phyloP scores from a whole-genome alignment of 2,113 vertebrate species.

The Pundamilia nyererei region DNA sequence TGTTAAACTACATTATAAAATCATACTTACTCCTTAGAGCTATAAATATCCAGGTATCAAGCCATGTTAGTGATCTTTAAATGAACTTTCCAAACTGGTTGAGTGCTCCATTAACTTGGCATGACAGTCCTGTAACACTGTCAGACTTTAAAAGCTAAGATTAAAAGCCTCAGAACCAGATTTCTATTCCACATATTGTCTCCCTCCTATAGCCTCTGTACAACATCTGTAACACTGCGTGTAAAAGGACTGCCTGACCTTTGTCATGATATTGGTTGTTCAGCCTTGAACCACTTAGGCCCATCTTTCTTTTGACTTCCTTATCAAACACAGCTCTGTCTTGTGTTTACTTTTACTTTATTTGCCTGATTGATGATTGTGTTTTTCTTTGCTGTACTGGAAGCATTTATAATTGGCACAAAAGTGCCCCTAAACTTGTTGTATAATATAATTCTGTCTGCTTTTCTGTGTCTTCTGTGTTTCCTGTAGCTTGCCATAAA shows the following conservation, averaged over 20 bases:
- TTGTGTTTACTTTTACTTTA: neutral
- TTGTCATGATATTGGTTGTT: neutral
- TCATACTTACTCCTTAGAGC: neutral
- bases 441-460: neutral
- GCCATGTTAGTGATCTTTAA: neutral
- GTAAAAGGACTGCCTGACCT: neutral
- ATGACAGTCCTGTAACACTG: neutral
- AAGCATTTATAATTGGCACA: neutral
- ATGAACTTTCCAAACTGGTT: neutral
- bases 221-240: neutral
- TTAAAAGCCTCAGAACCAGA: neutral
- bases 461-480: neutral
- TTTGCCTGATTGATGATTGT: neutral
- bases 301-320: neutral
- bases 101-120: neutral
- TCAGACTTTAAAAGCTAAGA: neutral
- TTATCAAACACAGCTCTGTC: neutral
- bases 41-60: neutral
- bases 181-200: neutral
- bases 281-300: neutral
- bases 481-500: slow-evolving; percentile 49
- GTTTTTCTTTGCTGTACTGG: neutral
- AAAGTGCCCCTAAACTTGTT: neutral
- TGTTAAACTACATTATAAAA: neutral
- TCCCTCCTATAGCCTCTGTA: neutral